Evolutionary conservation across 1,140 invertebrate species (phyloP).

Genomic region (Achatina immaculata): DNA sequence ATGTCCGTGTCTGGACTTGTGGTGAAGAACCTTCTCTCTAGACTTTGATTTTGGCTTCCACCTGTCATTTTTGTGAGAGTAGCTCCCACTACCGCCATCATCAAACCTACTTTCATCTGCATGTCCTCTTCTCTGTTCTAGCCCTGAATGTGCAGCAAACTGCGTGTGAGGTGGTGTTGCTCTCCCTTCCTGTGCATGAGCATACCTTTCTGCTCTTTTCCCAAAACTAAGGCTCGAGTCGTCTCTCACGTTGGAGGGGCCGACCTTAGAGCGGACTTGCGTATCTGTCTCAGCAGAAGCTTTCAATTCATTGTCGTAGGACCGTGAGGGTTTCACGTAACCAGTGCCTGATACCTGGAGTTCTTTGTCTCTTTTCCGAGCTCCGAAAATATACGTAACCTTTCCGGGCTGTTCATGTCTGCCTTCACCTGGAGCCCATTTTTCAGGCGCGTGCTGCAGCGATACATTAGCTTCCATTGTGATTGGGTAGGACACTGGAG

Average conservation of each 20-base stretch:
- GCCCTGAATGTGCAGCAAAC: not conserved
- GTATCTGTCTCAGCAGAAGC: not conserved
- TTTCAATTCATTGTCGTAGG: conserved; percentile 28
- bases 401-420: conserved; percentile 5
- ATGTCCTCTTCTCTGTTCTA: not conserved
- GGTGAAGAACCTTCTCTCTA: not conserved
- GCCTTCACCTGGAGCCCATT: conserved; percentile 12
- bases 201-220: not conserved
- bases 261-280: too few relatives aligned
- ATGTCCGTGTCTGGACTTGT: not conserved
- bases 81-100: not conserved
- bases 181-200: not conserved
- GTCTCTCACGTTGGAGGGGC: not conserved
- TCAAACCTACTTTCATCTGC: not conserved
- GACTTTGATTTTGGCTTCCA: not conserved
- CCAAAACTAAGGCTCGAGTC: not conserved
- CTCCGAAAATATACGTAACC: conserved; percentile 19
- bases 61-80: not conserved
- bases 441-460: conserved; percentile 10
- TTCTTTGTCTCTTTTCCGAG: not conserved
- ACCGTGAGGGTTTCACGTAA: conserved; percentile 1
- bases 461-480: conserved; percentile 25
- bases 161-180: not conserved
- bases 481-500: not conserved
- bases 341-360: not conserved